Evolutionary conservation across 2,888 invertebrate species (phyloP).

Genomic region (Myathropa florea): DNA sequence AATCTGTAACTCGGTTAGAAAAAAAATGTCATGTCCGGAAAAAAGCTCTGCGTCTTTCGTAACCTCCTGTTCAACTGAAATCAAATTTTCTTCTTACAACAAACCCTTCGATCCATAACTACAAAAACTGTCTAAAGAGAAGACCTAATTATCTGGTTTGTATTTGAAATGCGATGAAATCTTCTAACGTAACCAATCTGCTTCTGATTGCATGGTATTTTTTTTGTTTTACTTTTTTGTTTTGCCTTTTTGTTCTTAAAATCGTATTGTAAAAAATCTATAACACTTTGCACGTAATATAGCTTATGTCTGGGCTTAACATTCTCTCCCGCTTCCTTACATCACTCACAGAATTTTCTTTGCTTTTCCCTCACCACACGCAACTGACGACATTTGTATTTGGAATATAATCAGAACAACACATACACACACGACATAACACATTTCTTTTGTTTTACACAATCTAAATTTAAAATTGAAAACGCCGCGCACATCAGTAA

Average conservation of each 20-base stretch:
- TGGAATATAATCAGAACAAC: slow-evolving; percentile 44
- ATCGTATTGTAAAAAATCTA: neutral
- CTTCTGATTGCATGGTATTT: neutral
- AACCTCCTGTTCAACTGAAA: neutral
- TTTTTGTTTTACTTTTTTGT: neutral
- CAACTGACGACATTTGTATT: slow-evolving; percentile 5
- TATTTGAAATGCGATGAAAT: neutral
- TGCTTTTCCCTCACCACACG: slow-evolving; percentile 16
- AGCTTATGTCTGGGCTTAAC: neutral
- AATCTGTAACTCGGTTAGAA: too few species aligned
- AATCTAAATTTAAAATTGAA: neutral
- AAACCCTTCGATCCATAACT: neutral
- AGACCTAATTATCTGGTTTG: neutral
- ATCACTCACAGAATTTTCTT: neutral
- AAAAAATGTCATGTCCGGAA: too few species aligned
- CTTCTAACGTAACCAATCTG: neutral
- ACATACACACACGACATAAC: slow-evolving; percentile 19
- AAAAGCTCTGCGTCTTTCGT: too few species aligned
- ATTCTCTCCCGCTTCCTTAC: neutral
- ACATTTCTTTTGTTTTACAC: slow-evolving; percentile 6
- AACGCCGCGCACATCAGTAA: slow-evolving; percentile 22
- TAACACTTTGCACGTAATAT: neutral
- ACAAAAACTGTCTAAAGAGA: neutral
- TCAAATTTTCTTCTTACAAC: neutral
- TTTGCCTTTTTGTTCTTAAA: neutral